A percentile compares a stretch with the other conserved stretches of the same genome.
Conservation (phyloP, 2,888 invertebrate species). For the Carterocephalus palaemon region DNA sequence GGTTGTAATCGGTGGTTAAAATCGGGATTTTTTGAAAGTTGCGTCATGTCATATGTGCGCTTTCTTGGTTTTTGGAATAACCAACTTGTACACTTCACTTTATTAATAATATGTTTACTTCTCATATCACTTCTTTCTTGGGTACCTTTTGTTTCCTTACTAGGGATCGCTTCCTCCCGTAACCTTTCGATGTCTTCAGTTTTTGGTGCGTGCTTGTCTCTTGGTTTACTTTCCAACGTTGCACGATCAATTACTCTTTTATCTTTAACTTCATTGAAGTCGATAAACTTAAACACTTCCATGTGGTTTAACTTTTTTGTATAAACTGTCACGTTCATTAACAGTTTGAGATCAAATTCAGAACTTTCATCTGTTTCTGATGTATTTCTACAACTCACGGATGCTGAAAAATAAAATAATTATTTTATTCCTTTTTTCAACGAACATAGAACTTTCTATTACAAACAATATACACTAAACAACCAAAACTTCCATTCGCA, state of each 20-base stretch:
- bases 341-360: slow-evolving; percentile 58
- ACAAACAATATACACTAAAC: too few species aligned
- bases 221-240: slow-evolving; percentile 49
- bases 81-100: slow-evolving; percentile 47
- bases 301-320: slow-evolving; percentile 59
- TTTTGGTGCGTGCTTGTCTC: slow-evolving; percentile 32
- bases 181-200: slow-evolving; percentile 22
- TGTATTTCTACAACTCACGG: neutral
- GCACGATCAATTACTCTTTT: slow-evolving; percentile 45
- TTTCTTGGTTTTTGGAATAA: slow-evolving; percentile 55
- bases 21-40: slow-evolving; percentile 67
- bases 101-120: slow-evolving; percentile 28
- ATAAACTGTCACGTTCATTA: slow-evolving; percentile 55
- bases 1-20: slow-evolving; percentile 57
- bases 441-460: too few species aligned
- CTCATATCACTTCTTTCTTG: slow-evolving; percentile 5
- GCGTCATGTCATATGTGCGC: slow-evolving; percentile 53
- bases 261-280: slow-evolving; percentile 38
- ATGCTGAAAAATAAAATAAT: slow-evolving; percentile 20
- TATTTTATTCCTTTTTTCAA: too few species aligned
- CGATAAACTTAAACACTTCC: slow-evolving; percentile 41
- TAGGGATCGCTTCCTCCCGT: neutral
- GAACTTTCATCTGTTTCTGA: slow-evolving; percentile 20
- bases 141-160: slow-evolving; percentile 10
- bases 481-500: too few species aligned